Evolutionary conservation across 2,888 invertebrate species (phyloP).

Genomic region (Merodon equestris): DNA sequence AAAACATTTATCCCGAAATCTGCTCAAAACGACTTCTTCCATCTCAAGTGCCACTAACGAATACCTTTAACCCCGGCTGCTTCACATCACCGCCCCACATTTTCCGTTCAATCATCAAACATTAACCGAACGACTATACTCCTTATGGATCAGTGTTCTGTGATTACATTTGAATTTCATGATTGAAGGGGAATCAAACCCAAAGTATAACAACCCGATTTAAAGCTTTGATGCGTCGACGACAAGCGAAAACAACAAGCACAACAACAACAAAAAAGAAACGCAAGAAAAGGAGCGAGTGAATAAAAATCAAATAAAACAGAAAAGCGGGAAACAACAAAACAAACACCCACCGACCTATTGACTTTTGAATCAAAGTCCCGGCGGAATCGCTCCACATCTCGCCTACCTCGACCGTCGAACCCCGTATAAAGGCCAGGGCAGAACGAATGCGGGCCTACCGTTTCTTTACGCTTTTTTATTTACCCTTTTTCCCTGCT

Average conservation of each 20-base stretch:
- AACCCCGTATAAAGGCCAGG: conserved; percentile 12
- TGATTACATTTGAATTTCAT: conserved; percentile 68
- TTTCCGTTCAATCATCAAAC: no score
- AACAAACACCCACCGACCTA: conserved; percentile 60
- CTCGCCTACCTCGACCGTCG: no score
- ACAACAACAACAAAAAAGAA: conserved; percentile 16
- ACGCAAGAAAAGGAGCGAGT: conserved; percentile 1
- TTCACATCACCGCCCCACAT: no score
- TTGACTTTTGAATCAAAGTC: conserved; percentile 63
- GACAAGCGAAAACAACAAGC: conserved; percentile 10
- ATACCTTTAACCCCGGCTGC: no score
- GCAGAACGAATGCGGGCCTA: conserved; percentile 41
- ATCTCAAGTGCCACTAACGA: no score
- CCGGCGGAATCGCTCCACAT: conserved; percentile 15
- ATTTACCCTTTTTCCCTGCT: conserved; percentile 26
- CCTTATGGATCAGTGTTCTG: conserved; percentile 33
- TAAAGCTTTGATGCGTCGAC: conserved; percentile 62
- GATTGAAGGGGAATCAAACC: conserved; percentile 56
- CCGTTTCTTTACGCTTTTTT: conserved; percentile 22
- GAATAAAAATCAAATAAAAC: conserved; percentile 44
- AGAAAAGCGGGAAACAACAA: conserved; percentile 45
- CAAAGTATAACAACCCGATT: conserved; percentile 66
- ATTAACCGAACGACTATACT: no score
- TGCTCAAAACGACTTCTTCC: no score
- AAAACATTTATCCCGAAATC: no score